phyloP scores from a whole-genome alignment of 2,797 vertebrate genomes.

The Macropus fuliginosus region DNA sequence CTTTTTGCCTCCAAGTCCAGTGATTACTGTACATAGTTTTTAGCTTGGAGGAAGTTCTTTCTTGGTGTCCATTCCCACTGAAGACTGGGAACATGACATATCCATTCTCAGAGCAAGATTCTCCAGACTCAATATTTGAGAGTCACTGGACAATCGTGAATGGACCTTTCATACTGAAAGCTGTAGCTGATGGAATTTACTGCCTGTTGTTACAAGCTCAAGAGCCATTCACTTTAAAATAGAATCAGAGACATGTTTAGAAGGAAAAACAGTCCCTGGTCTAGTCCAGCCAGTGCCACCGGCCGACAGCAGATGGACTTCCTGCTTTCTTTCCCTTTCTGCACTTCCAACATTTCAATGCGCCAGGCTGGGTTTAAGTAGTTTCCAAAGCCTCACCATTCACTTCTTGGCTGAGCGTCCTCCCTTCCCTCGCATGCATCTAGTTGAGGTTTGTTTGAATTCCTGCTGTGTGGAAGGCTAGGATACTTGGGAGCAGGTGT shows the following conservation, averaged over 20 bases:
- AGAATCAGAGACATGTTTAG: conserved; percentile 30
- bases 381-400: conserved; percentile 77
- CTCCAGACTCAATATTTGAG: background rate
- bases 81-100: background rate
- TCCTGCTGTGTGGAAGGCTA: conserved; percentile 80
- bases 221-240: conserved; percentile 33
- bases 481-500: conserved; percentile 84
- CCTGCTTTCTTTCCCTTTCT: conserved; percentile 58
- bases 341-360: conserved; percentile 69
- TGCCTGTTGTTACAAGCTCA: background rate
- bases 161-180: background rate
- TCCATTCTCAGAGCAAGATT: background rate
- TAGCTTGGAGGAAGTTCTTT: background rate
- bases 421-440: conserved; percentile 76
- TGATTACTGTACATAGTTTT: background rate
- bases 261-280: conserved; percentile 37
- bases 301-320: conserved; percentile 53
- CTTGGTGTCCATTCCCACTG: background rate
- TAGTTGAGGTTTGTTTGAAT: conserved; percentile 82
- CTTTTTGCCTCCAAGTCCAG: background rate
- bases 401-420: conserved; percentile 76
- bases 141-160: background rate
- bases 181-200: background rate
- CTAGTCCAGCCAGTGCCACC: conserved; percentile 2
- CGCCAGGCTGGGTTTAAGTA: conserved; percentile 72